Evolutionary conservation across 2,797 vertebrate genomes (phyloP), one percentile per base, ranked within the genome.

Genomic region (Oreochromis grahami): DNA sequence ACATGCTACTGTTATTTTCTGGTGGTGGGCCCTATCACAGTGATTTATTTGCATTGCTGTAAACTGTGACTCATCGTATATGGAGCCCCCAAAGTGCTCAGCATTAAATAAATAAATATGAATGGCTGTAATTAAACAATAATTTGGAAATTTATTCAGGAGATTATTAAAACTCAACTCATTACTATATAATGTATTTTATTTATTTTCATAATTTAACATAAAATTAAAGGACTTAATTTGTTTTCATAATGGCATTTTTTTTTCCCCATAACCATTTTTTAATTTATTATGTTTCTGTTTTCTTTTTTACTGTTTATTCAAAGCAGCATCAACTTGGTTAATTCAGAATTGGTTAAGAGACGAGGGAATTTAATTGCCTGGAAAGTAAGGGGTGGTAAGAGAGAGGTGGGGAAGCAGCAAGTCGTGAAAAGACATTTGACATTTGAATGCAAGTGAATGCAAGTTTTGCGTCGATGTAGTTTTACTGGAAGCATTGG

Each of bases 31-130:
- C 43, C 3, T 13, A 21, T 63, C 41, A 48, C 5, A 11, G 17
- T 50, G 45, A 74, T 74, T 74, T 50, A 74, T 50, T 74, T 50
- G 7, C 43, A 4, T 74, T 74, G 70, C 24, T 50, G 17, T 19
- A 50, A 50, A 74, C 26, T 74, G 15, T 74, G 70, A 50, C 43
- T 74, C 26, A 13, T 72, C 9, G 2, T 74, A 74, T 74, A 32
- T 32, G 43, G 45, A 74, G 45, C 43, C 43, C 63, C 43, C 15
- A 74, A 50, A 50, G 43, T 74, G 10, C 26, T 32, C 24, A 19
- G 26, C 15, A 50, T 50, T 50, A 50, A 74, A 74, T 74, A 12
- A 74, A 74, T 74, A 50, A 74, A 74, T 74, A 74, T 41, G 34
- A 6, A 68, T 14, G 21, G 5, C 12, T 65, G 11, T 65, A 1